A percentile compares a stretch with the other conserved stretches of the same genome.
These are phyloP conservation scores for Nycticryphes semicollaris DNA, from an alignment of 2,113 vertebrate genomes.

Conservation along the genomic window DNA sequence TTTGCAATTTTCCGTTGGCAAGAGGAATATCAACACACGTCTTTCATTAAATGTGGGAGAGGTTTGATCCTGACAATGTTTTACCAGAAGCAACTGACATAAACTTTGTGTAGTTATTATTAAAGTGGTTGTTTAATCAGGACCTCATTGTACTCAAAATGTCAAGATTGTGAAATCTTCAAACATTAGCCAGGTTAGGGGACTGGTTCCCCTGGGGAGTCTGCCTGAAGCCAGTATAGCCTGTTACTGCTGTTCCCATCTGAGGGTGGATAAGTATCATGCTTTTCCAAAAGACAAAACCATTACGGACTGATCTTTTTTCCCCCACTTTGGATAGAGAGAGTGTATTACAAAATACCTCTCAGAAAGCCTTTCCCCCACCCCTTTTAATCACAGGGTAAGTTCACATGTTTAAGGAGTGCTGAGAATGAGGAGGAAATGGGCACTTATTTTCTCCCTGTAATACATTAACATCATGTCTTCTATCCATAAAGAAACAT, in stretches of 20 bases:
- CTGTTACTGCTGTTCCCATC: background rate
- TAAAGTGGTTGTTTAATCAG: background rate
- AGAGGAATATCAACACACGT: background rate
- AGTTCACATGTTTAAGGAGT: background rate
- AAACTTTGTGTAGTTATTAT: background rate
- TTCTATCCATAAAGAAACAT: background rate
- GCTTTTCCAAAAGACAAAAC: background rate
- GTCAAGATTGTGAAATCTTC: constrained; percentile 8
- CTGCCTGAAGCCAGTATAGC: background rate
- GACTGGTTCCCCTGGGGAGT: background rate
- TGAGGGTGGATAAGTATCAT: background rate
- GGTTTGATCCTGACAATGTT: background rate
- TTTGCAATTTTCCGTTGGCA: background rate
- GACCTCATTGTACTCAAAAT: constrained; percentile 12
- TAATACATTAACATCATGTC: background rate
- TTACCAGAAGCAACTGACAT: background rate
- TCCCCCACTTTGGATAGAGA: background rate
- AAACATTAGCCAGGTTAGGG: background rate
- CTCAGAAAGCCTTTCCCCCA: background rate
- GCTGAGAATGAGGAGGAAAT: background rate
- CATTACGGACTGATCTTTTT: background rate
- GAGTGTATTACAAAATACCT: background rate
- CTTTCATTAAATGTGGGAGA: background rate
- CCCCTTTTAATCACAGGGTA: background rate
- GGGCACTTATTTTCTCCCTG: background rate